Evolutionary conservation across 2,888 invertebrate species (phyloP).

Genomic region (Latrodectus elegans): DNA sequence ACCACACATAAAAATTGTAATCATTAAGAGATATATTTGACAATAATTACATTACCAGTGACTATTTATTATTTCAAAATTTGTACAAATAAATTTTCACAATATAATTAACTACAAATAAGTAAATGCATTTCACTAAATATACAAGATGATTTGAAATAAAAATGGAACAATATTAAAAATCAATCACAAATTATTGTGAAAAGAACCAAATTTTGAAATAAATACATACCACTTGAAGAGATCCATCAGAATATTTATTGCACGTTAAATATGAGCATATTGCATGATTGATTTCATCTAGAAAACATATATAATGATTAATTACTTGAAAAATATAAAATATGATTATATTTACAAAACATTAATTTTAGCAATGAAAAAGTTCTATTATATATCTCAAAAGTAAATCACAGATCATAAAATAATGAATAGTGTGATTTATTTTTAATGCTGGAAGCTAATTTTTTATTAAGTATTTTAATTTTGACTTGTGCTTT

Average conservation of each 20-base stretch:
- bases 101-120: not conserved
- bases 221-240: conserved; percentile 74
- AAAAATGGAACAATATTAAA: not conserved
- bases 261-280: conserved; percentile 95
- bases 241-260: conserved; percentile 90
- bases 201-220: not conserved
- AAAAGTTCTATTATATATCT: too few species aligned
- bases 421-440: too few species aligned
- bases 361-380: too few species aligned
- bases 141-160: not conserved
- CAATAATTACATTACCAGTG: not conserved
- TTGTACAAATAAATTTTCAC: not conserved
- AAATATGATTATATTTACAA: too few species aligned
- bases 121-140: not conserved
- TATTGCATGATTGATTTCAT: conserved; percentile 89
- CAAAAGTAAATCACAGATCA: too few species aligned
- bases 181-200: not conserved
- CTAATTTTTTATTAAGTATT: too few species aligned
- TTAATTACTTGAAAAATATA: conserved; percentile 73
- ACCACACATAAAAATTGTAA: too few species aligned
- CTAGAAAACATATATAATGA: conserved; percentile 73
- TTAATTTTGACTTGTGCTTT: too few species aligned
- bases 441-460: too few species aligned
- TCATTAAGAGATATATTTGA: not conserved
- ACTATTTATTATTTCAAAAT: not conserved